A percentile compares a stretch with the other conserved stretches of the same genome.
Evolutionary conservation across 2,888 invertebrate species (phyloP).

Genomic region (Melipona bicolor): DNA sequence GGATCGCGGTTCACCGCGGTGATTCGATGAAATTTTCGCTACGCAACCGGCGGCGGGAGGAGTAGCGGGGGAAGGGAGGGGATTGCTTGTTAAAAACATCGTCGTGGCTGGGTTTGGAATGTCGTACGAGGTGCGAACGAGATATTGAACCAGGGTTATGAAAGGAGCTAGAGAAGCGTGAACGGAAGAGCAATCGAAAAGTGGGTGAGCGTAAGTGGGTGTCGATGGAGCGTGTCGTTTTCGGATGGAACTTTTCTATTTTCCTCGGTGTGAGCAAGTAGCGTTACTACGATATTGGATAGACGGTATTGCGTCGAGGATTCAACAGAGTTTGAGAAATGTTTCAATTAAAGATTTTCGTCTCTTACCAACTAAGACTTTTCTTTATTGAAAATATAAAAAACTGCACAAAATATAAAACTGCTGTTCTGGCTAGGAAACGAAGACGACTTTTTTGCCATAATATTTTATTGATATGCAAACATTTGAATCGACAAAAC

Average conservation of each 20-base stretch:
- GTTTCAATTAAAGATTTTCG: neutral
- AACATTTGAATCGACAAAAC: too few species aligned
- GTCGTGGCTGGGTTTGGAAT: neutral
- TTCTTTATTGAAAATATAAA: too few species aligned
- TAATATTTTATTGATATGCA: too few species aligned
- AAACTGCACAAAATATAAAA: too few species aligned
- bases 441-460: too few species aligned
- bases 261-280: neutral
- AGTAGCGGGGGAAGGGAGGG: too few species aligned
- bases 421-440: too few species aligned
- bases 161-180: constrained; percentile 1
- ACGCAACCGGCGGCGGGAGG: neutral
- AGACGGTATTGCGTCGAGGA: neutral
- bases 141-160: constrained; percentile 15
- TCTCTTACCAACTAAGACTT: too few species aligned
- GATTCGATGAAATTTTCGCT: constrained; percentile 44
- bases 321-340: neutral
- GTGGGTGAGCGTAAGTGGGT: neutral
- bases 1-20: neutral
- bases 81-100: constrained; percentile 17
- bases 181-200: constrained; percentile 30
- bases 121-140: constrained; percentile 12
- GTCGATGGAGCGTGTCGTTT: constrained; percentile 24
- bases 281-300: neutral
- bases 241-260: neutral